Evolutionary conservation across 2,888 invertebrate species (phyloP), one percentile per base, ranked within the genome.

Genomic region (Ernsta delagoae): DNA sequence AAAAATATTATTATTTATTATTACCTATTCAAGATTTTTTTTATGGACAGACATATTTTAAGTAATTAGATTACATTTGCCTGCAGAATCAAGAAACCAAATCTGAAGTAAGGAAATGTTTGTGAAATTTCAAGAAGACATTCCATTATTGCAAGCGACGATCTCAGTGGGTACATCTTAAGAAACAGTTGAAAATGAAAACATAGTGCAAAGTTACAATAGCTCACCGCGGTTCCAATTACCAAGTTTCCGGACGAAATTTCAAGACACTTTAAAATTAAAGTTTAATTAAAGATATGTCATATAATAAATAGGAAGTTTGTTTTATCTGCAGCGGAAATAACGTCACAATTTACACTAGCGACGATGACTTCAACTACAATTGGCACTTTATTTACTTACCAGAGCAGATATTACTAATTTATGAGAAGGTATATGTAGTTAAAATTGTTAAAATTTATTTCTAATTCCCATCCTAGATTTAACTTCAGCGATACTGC

Each of bases 271-370:
- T 59, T 68, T 68, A 41, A 63, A 59, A 59, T n/a, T 24, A 31
- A 68, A 50, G 61, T 68, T 68, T 68, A 68, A 68, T 68, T 68
- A 68, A 48, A 68, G 62, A 62, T 68, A 57, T 59, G 68, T 41
- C 57, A 68, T 50, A 68, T 63, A 62, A 67, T 67, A 68, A 61
- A 57, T 62, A 63, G 41, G n/a, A 34, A 57, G 39, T 63, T 62
- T 54, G 54, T 60, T 43, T 43, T 43, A 54, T 48, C 48, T 56
- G 48, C 6, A 45, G 31, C 11, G 31, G 41, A 41, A 53, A 4
- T 31, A 36, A 61, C 11, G 54, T 8, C 53, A 34, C 5, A 7
- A 5, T 43, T 31, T 9, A 12, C 9, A 36, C 9, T 59, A 24
- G 24, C 12, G 3, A 16, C 50, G 12, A 6, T 16, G 50, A 7